phyloP scores from a whole-genome alignment of 2,888 invertebrate species.

The Stenodema calcarata region DNA sequence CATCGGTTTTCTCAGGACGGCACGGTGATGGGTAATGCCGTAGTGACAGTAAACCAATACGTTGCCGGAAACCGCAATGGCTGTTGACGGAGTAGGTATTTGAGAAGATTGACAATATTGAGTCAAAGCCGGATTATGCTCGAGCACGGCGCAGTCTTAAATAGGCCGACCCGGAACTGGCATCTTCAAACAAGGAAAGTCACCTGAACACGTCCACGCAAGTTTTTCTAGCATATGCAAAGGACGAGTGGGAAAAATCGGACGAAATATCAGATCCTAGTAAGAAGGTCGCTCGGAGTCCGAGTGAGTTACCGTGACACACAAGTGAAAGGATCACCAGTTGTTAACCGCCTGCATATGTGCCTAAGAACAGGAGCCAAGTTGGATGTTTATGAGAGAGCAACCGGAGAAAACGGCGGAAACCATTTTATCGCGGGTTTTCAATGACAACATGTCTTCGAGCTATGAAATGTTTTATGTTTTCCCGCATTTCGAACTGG shows the following conservation, averaged over 20 bases:
- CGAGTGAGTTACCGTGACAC: neutral
- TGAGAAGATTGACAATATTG: too few relatives aligned
- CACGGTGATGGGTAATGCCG: too few relatives aligned
- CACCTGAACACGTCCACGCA: neutral
- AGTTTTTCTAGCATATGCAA: neutral
- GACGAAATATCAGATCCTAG: neutral
- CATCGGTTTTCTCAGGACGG: too few relatives aligned
- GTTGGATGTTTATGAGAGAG: neutral
- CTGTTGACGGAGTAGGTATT: too few relatives aligned
- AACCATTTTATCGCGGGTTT: neutral
- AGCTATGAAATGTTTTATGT: neutral
- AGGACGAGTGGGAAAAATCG: neutral
- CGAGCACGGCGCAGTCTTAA: too few relatives aligned
- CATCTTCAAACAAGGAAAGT: too few relatives aligned
- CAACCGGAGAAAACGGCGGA: neutral
- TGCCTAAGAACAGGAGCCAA: neutral
- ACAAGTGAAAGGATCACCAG: neutral
- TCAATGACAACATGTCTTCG: neutral
- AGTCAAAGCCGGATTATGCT: too few relatives aligned
- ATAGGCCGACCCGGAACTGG: neutral
- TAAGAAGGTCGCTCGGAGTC: neutral
- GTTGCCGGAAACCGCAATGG: too few relatives aligned
- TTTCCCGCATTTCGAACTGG: neutral
- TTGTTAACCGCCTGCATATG: neutral
- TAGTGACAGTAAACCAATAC: too few relatives aligned